These are phyloP conservation scores for Lycophotia porphyrea DNA, from an alignment of 2,888 invertebrate species.

Conservation along the genomic window DNA sequence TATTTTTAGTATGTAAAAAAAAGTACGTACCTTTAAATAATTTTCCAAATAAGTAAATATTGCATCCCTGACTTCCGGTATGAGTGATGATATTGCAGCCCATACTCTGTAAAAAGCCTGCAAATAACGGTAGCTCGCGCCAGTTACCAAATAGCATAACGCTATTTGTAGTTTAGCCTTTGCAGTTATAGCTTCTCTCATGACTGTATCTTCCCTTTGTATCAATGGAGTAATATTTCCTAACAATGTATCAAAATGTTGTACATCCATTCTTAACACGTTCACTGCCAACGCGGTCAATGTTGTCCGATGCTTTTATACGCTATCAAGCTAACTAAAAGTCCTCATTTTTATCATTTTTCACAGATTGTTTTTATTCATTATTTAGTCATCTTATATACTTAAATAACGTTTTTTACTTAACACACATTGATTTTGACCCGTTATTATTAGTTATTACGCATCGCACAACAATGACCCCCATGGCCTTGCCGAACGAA, in stretches of 20 bases:
- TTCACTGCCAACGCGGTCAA: too few species aligned
- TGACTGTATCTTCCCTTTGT: constrained; percentile 45
- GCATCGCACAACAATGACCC: too few species aligned
- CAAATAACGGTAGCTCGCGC: constrained; percentile 45
- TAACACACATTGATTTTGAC: too few species aligned
- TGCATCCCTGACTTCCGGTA: constrained; percentile 44
- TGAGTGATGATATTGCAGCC: constrained; percentile 46
- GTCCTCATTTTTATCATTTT: too few species aligned
- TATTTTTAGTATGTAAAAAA: constrained; percentile 18
- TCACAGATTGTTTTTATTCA: too few species aligned
- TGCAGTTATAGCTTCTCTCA: constrained; percentile 42
- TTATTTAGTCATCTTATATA: too few species aligned
- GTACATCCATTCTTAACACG: constrained; percentile 40
- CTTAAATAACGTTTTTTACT: too few species aligned
- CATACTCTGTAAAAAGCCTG: constrained; percentile 54
- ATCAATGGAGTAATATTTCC: constrained; percentile 43
- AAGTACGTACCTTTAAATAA: constrained; percentile 44
- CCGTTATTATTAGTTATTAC: too few species aligned
- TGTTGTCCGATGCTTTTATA: too few species aligned
- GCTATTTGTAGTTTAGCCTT: constrained; percentile 46
- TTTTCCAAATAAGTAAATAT: constrained; percentile 34
- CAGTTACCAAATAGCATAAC: constrained; percentile 45
- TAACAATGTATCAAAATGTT: constrained; percentile 53
- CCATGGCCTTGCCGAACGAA: too few species aligned
- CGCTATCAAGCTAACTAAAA: too few species aligned